Base-by-base conservation (phyloP, 1,140 invertebrate genomes). In the Papilio aristodemus region DNA sequence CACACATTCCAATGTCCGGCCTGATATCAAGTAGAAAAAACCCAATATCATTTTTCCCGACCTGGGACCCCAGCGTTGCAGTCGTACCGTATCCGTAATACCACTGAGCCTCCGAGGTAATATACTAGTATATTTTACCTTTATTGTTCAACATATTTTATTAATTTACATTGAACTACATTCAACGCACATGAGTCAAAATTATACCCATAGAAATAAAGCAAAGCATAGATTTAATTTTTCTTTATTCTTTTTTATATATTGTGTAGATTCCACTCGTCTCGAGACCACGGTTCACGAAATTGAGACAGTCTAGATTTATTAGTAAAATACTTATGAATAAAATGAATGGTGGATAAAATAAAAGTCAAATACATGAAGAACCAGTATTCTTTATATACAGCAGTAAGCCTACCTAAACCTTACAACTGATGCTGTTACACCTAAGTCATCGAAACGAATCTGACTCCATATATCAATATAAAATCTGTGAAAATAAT, bases 331-430 rank as follows among this genome's bases (percentile, higher is more conserved):
- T n/a, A 14, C n/a, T 59, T 58, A 27, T 2, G 19, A 59, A 58
- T 46, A 14, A 32, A 37, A 32, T 36, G 3, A 8, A 60, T 43
- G 25, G 41, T 32, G 22, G 39, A 50, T 46, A 37, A 87, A 90
- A 87, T 89, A 79, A 90, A 90, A 89, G 73, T 77, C 77, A 79
- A 50, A 79, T 71, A 67, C 83, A 83, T 60, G 81, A 89, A n/a
- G 88, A 89, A 90, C 87, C 84, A 81, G 81, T 89, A 81, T 86
- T 87, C 79, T 86, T 86, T 89, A 88, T 89, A 90, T 80, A 88
- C 84, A 85, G 81, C 81, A 80, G 72, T 89, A 85, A n/a, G 79
- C 68, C 71, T 80, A 79, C 79, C 83, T 85, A 87, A 76, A 83
- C 79, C 81, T 86, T 85, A 86, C 75, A 86, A 76, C 76, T 81